Base-by-base conservation (phyloP, 2,797 vertebrate species). In the Cuculus canorus region DNA sequence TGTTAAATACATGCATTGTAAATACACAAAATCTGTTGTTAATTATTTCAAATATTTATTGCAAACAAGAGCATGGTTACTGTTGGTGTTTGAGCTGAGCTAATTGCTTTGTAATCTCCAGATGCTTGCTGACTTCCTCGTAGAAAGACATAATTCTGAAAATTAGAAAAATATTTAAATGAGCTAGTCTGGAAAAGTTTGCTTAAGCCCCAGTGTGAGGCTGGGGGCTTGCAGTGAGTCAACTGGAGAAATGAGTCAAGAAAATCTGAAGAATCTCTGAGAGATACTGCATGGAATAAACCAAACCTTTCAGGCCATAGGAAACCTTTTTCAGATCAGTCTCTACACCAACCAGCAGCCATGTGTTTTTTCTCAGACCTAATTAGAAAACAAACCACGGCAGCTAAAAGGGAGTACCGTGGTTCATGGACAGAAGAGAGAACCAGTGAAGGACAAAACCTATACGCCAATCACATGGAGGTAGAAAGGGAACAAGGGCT, bases 31-130 rank as follows among this genome's bases (percentile, higher is more conserved):
- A 86, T 86, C 60, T 3, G 2, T 18, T 90, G 39, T 43, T 80
- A 83, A 64, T 81, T 81, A 88, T 90, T 90, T 90, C 45, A 90
- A 88, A 60, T 59, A 52, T 56, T 60, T 71, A 57, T 78, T 86
- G 41, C 17, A 69, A 88, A 75, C 43, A 83, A 83, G 25, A 69
- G 21, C 24, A 47, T 25, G 4, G 37, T 75, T 84, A 54, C 45
- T 50, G 14, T 50, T 50, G 37, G 30, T 86, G 41, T 54, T 79
- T 0, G 2, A 86, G 59, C 50, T 88, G 48, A 75, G 37, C 37
- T 90, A 88, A 83, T 68, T 82, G 50, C 65, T 86, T 93, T 4
- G 1, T 24, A 68, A 68, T 88, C 90, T 93, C 95, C 57, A 82
- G 56, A 52, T 66, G 27, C 28, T 66, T 69, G 39, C 39, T 85